These are phyloP conservation scores for Bombus confusus DNA, from an alignment of 1,140 invertebrate species.

Conservation along the genomic window DNA sequence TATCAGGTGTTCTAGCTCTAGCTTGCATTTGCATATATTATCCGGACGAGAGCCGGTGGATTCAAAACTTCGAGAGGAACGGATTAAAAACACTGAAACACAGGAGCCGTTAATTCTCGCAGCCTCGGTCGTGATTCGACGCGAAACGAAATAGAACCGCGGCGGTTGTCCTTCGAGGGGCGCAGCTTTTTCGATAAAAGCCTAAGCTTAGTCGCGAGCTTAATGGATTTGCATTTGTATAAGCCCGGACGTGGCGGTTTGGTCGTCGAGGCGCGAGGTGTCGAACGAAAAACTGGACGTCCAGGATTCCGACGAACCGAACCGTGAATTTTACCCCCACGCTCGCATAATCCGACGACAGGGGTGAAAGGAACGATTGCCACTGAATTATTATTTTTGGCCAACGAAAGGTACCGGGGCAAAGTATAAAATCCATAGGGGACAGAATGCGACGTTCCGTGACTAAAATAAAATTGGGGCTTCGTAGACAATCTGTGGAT, in stretches of 20 bases:
- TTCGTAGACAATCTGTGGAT: not conserved
- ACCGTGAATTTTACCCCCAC: slow-evolving; percentile 58
- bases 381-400: slow-evolving; percentile 58
- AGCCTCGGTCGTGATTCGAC: slow-evolving; percentile 9
- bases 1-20: slow-evolving; percentile 14
- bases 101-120: slow-evolving; percentile 52
- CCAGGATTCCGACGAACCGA: slow-evolving; percentile 45
- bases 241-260: slow-evolving; percentile 40
- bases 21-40: slow-evolving; percentile 31
- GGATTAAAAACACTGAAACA: slow-evolving; percentile 60
- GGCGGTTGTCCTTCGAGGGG: slow-evolving; percentile 54
- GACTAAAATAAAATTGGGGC: no score
- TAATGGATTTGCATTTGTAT: slow-evolving; percentile 70
- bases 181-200: slow-evolving; percentile 65
- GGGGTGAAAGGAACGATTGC: slow-evolving; percentile 49
- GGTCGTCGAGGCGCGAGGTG: slow-evolving; percentile 33
- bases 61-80: slow-evolving; percentile 4
- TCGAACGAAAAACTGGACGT: slow-evolving; percentile 62
- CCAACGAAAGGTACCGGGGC: slow-evolving; percentile 11
- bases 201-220: slow-evolving; percentile 66
- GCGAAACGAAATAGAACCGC: slow-evolving; percentile 46
- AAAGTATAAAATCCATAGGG: not conserved
- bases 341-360: slow-evolving; percentile 45
- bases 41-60: not conserved
- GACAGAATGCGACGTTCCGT: not conserved